Evolutionary conservation across 2,113 vertebrate species (phyloP), one percentile per base, ranked within the genome.

Genomic region (Saccopteryx bilineata): DNA sequence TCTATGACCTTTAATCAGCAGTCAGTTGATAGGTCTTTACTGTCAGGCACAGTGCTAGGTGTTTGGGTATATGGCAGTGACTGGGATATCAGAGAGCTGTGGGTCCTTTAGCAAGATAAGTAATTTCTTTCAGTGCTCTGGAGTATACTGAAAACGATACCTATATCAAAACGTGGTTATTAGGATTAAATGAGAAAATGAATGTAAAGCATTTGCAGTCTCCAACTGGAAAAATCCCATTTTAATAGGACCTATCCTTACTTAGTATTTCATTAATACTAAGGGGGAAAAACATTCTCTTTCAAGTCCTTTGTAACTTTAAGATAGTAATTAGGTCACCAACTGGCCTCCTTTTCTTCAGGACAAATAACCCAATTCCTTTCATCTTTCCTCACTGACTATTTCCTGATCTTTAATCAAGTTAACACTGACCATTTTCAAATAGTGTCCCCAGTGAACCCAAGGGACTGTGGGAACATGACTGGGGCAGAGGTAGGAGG

Each of bases 271-370:
- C 13, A 75, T 68, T 66, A 78, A 63, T 66, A 50, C 9, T 83
- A 52, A 71, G 61, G 10, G 6, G 19, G 50, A 87, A 82, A 78
- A 81, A 31, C 48, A 31, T 28, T 65, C 19, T 81, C 63, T 84
- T 75, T 72, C 24, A 88, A 80, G 33, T 88, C 93, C 90, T 88
- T 50, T 76, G 28, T 60, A 65, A 65, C 15, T 63, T 81, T 71
- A 84, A 93, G 79, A 58, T 14, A 76, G 72, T 91, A 89, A 95
- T 85, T 76, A 56, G 87, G 66, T 95, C 72, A 31, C 50, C 63
- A 75, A 74, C 17, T 63, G 72, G 24, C 72, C 87, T 96, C 66
- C 31, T 81, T 97, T 83, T 39, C 87, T 91, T 93, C 48, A 88
- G 33, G 71, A 93, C n/a, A 88, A 69, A 60, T 60, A 60, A 84